Conservation (phyloP, 92 coral and sea anemone genomes). For the Siderastrea radians region DNA sequence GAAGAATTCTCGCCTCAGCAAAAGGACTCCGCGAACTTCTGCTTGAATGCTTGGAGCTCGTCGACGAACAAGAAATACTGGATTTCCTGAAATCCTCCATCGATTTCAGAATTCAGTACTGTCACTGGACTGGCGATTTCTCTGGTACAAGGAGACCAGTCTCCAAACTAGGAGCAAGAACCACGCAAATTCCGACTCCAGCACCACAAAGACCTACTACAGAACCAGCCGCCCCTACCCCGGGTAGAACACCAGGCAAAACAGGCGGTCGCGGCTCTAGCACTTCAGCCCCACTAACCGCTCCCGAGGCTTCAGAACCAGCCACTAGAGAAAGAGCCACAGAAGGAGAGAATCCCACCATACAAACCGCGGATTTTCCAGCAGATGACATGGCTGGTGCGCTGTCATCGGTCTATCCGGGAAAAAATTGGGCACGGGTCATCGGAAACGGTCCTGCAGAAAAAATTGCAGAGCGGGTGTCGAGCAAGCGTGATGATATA, state of each 20-base stretch:
- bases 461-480: background rate
- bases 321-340: too few species aligned
- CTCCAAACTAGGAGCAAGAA: background rate
- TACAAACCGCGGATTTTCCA: too few species aligned
- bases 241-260: background rate
- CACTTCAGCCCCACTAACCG: too few species aligned
- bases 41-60: background rate
- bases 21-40: slow-evolving; percentile 7
- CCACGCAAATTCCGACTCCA: background rate
- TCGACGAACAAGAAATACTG: slow-evolving; percentile 15
- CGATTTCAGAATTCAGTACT: slow-evolving; percentile 4
- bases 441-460: background rate
- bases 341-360: too few species aligned
- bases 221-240: background rate
- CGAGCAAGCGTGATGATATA: background rate
- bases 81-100: slow-evolving; percentile 22
- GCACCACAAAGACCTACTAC: background rate
- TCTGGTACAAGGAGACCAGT: background rate
- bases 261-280: too few species aligned
- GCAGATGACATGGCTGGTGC: background rate
- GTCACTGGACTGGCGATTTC: background rate
- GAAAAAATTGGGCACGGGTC: background rate
- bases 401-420: background rate
- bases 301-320: background rate
- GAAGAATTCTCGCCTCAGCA: background rate